These are phyloP conservation scores for Metridium senile DNA, from an alignment of 92 coral and sea anemone species.

Conservation along the genomic window DNA sequence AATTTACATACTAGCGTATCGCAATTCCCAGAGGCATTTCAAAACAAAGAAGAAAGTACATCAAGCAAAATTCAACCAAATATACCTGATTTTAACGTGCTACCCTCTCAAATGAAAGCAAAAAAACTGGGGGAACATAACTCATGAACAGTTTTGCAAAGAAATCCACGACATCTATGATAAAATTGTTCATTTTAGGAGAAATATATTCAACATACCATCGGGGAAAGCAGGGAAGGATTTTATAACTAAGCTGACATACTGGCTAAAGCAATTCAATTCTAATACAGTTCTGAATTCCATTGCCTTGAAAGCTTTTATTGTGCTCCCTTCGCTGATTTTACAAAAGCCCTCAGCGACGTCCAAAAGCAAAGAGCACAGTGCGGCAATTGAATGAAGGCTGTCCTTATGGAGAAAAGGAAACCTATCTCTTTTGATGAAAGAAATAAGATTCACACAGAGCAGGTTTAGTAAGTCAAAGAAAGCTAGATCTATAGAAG, in stretches of 20 bases:
- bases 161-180: constrained; percentile 33
- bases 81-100: constrained; percentile 41
- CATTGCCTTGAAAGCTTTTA: constrained; percentile 48
- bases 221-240: too few relatives aligned
- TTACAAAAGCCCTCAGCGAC: constrained; percentile 47
- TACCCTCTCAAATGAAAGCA: constrained; percentile 38
- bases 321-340: constrained; percentile 49
- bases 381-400: constrained; percentile 35
- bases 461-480: constrained; percentile 36
- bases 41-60: not conserved
- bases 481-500: constrained; percentile 50
- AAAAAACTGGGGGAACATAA: constrained; percentile 53
- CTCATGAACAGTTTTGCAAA: constrained; percentile 34
- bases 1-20: not conserved
- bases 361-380: too few relatives aligned
- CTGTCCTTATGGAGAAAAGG: constrained; percentile 32
- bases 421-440: constrained; percentile 22
- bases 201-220: too few relatives aligned
- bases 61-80: constrained; percentile 35
- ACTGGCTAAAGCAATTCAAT: constrained; percentile 41
- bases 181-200: constrained; percentile 34
- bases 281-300: constrained; percentile 24
- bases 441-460: constrained; percentile 58
- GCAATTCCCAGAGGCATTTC: not conserved
- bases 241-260: constrained; percentile 41